Evolutionary conservation across 2,888 invertebrate genomes (phyloP).

Genomic region (Philereme transversata): DNA sequence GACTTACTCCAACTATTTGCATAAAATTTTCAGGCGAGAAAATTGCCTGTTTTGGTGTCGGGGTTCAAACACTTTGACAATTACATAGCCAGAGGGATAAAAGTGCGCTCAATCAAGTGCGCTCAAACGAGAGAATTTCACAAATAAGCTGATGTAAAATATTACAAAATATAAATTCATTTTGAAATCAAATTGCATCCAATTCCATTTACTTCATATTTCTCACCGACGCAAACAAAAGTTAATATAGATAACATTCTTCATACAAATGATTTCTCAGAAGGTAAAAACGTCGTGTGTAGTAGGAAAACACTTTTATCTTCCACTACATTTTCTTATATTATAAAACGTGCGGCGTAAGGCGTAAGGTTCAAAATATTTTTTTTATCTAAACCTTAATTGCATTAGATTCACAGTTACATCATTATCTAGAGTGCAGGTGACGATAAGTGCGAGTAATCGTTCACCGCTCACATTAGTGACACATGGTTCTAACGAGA

Average conservation of each 20-base stretch:
- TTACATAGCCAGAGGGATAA: too few species aligned
- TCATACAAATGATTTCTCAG: conserved; percentile 5
- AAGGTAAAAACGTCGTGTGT: conserved; percentile 7
- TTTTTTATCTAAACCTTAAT: conserved; percentile 6
- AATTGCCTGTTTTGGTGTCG: too few species aligned
- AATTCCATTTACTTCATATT: background rate
- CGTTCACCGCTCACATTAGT: conserved; percentile 22
- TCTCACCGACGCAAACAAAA: background rate
- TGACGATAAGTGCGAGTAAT: conserved; percentile 31
- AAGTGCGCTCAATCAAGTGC: too few species aligned
- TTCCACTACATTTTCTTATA: background rate
- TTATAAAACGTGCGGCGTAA: conserved; percentile 3
- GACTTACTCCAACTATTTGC: too few species aligned
- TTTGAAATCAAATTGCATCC: background rate
- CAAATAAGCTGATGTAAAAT: too few species aligned
- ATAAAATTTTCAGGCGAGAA: too few species aligned
- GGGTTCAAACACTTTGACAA: too few species aligned
- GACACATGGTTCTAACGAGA: conserved; percentile 29
- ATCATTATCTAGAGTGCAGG: conserved; percentile 25
- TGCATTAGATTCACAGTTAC: conserved; percentile 11
- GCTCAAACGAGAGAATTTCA: too few species aligned
- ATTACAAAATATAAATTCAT: too few species aligned
- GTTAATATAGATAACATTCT: background rate
- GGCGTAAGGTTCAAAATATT: conserved; percentile 10
- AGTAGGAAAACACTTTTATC: conserved; percentile 8